These are phyloP conservation scores for Mesorhabditis sp. DNA, from an alignment of 2,888 invertebrate genomes.

Conservation along the genomic window DNA sequence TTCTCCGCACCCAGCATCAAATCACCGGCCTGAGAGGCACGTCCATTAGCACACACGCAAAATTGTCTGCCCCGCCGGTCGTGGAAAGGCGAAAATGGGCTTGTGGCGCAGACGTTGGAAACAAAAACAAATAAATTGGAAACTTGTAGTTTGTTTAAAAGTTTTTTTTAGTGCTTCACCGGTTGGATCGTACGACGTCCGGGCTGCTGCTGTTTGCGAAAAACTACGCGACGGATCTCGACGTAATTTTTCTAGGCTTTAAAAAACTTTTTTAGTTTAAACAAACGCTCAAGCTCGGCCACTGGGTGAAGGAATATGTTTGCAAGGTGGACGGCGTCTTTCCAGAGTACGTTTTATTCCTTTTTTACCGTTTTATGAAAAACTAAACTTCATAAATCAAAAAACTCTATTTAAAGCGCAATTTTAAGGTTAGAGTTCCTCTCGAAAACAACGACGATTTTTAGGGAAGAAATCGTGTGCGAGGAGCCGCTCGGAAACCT, in stretches of 20 bases:
- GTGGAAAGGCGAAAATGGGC: too few relatives aligned
- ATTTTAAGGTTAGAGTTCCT: background rate
- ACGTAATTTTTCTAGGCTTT: slow-evolving; percentile 20
- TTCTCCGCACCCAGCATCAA: slow-evolving; percentile 90
- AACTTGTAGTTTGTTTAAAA: background rate
- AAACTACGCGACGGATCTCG: slow-evolving; percentile 84
- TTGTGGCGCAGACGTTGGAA: background rate
- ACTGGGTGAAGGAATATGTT: slow-evolving; percentile 89
- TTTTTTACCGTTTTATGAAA: background rate
- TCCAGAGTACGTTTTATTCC: slow-evolving; percentile 72
- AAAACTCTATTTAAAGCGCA: too few relatives aligned
- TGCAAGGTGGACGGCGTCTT: slow-evolving; percentile 90
- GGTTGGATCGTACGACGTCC: slow-evolving; percentile 83
- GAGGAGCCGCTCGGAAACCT: slow-evolving; percentile 52
- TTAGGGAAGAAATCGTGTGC: slow-evolving; percentile 48
- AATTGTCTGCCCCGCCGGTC: too few relatives aligned
- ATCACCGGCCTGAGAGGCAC: slow-evolving; percentile 42
- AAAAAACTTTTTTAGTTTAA: slow-evolving; percentile 72
- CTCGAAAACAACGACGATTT: slow-evolving; percentile 11
- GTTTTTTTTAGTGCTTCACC: slow-evolving; percentile 44
- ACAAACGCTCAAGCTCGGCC: slow-evolving; percentile 83
- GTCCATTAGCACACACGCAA: too few relatives aligned
- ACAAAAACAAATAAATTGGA: background rate
- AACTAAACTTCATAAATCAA: slow-evolving; percentile 1
- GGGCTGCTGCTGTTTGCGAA: slow-evolving; percentile 87